Conservation (phyloP, 2,888 invertebrate genomes). For the Chromoteleia sp. region DNA sequence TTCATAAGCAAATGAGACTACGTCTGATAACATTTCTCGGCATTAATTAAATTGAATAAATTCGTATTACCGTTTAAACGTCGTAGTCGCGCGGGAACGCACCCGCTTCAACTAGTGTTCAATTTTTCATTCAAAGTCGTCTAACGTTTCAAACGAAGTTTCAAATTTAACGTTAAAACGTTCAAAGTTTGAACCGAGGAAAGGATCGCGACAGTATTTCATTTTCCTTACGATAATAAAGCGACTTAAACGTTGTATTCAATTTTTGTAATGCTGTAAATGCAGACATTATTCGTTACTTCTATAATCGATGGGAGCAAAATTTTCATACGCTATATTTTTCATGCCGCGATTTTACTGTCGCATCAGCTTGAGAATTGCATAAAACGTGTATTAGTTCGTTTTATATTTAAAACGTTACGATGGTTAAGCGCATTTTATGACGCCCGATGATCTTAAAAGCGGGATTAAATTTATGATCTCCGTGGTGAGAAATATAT, state of each 20-base stretch:
- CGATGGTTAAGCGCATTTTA: slow-evolving; percentile 32
- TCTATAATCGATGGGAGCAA: slow-evolving; percentile 32
- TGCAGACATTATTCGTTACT: not conserved
- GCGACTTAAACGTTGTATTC: not conserved
- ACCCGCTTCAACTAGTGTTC: not conserved
- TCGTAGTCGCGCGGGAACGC: too few species aligned
- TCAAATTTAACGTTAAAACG: too few species aligned
- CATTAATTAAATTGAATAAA: slow-evolving; percentile 38
- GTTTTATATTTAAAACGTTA: slow-evolving; percentile 44
- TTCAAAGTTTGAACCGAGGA: too few species aligned
- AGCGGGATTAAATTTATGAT: slow-evolving; percentile 42
- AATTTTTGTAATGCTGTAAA: slow-evolving; percentile 12
- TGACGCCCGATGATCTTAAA: slow-evolving; percentile 29
- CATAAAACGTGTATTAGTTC: slow-evolving; percentile 30
- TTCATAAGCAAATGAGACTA: slow-evolving; percentile 42
- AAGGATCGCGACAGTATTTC: not conserved
- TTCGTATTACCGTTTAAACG: slow-evolving; percentile 6
- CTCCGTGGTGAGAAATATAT: slow-evolving; percentile 29
- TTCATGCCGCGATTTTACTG: slow-evolving; percentile 33
- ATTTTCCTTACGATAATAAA: not conserved
- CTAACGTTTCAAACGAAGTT: not conserved
- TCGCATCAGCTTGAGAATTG: slow-evolving; percentile 24
- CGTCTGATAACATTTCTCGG: slow-evolving; percentile 30
- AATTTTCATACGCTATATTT: slow-evolving; percentile 31
- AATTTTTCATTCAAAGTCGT: not conserved